These are phyloP conservation scores for Sapajus apella DNA, from an alignment of 2,113 vertebrate species.

Conservation along the genomic window DNA sequence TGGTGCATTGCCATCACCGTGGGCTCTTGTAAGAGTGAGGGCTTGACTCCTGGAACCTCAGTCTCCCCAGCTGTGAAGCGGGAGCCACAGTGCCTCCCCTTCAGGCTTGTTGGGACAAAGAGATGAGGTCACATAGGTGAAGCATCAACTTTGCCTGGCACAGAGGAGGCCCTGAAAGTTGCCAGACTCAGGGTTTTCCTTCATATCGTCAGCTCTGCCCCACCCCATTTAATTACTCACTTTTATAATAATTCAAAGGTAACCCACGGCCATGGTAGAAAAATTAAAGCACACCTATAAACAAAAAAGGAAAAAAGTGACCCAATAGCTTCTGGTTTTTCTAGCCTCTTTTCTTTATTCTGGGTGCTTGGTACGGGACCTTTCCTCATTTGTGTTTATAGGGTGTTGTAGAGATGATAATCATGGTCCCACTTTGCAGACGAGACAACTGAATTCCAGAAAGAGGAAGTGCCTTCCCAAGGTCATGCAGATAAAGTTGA, in stretches of 20 bases:
- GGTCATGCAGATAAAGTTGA: not conserved
- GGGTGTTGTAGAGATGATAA: not conserved
- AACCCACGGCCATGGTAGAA: not conserved
- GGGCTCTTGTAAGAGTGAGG: rapidly evolving
- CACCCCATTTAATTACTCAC: not conserved
- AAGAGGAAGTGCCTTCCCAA: constrained; percentile 25
- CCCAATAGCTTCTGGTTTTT: not conserved
- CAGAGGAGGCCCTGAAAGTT: not conserved
- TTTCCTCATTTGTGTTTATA: not conserved
- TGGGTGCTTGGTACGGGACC: not conserved
- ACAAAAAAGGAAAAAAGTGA: not conserved
- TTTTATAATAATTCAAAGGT: not conserved
- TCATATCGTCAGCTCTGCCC: not conserved
- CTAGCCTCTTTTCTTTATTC: not conserved
- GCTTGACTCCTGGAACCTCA: not conserved
- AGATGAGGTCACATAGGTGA: not conserved
- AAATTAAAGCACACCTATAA: not conserved
- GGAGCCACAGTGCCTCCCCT: not conserved
- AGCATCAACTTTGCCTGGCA: not conserved
- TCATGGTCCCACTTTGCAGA: not conserved
- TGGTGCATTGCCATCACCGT: rapidly evolving
- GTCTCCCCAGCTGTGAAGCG: not conserved
- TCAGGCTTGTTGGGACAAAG: not conserved
- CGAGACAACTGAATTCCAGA: not conserved
- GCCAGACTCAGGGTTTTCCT: not conserved